Evolutionary conservation across 1,140 invertebrate genomes (phyloP).

Genomic region (Heliothis virescens): DNA sequence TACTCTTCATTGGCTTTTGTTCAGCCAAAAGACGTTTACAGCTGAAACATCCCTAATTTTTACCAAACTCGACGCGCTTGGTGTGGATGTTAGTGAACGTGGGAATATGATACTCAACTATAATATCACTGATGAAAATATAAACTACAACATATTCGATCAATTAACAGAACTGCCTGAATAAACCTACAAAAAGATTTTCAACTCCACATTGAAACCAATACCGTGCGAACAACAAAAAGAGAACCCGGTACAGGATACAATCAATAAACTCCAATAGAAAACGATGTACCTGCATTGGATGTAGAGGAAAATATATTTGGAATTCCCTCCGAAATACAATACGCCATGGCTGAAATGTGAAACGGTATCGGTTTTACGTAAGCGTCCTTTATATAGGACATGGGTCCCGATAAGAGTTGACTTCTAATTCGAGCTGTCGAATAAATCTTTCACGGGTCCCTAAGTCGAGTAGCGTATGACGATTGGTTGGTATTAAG

Average conservation of each 20-base stretch:
- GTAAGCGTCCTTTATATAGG: not conserved
- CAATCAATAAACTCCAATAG: not conserved
- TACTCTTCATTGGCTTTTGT: too few relatives aligned
- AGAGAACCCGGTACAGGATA: too few relatives aligned
- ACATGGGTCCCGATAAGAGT: conserved; percentile 41
- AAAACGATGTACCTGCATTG: not conserved
- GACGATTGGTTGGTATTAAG: conserved; percentile 31
- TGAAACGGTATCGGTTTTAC: not conserved
- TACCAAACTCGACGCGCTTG: too few relatives aligned
- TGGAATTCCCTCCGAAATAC: not conserved
- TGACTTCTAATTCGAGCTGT: conserved; percentile 12
- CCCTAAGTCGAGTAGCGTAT: not conserved
- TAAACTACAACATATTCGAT: not conserved
- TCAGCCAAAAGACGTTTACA: too few relatives aligned
- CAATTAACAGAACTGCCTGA: not conserved
- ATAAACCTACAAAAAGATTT: not conserved
- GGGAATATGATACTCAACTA: too few relatives aligned
- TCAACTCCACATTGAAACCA: not conserved
- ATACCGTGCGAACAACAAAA: not conserved
- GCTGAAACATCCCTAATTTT: too few relatives aligned
- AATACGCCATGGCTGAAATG: conserved; percentile 8
- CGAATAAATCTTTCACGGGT: conserved; percentile 45
- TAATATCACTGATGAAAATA: too few relatives aligned
- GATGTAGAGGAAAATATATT: not conserved
- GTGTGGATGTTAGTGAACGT: too few relatives aligned